Conservation (phyloP, 2,888 invertebrate genomes). For the Eustalomyia histrio region DNA sequence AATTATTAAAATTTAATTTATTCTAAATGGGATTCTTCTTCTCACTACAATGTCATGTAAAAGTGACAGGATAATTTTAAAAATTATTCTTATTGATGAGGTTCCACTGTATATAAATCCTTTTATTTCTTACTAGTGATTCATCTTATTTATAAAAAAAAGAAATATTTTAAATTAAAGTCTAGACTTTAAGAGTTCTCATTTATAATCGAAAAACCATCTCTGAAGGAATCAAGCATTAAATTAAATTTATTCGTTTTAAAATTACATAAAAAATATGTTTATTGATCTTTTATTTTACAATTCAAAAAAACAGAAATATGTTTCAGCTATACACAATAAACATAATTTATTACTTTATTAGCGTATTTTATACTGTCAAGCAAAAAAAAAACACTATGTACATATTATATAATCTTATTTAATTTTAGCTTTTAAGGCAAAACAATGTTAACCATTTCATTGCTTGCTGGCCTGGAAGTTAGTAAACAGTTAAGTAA, state of each 20-base stretch:
- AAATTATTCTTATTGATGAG: too few relatives aligned
- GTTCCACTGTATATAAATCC: too few relatives aligned
- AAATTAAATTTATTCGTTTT: neutral
- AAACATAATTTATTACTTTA: constrained; percentile 35
- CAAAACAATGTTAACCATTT: neutral
- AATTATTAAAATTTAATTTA: too few relatives aligned
- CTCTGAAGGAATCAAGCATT: too few relatives aligned
- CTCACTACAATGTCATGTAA: too few relatives aligned
- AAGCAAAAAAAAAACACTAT: neutral
- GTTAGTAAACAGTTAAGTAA: constrained; percentile 31
- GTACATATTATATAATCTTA: neutral
- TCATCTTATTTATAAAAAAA: too few relatives aligned
- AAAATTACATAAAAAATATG: neutral
- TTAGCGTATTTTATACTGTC: constrained; percentile 14
- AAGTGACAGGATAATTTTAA: too few relatives aligned
- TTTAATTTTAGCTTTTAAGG: constrained; percentile 26
- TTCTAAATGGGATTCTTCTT: too few relatives aligned
- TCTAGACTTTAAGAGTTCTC: neutral
- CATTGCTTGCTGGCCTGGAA: neutral
- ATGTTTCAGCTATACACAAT: neutral
- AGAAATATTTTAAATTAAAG: neutral
- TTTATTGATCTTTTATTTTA: neutral
- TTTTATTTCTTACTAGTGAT: too few relatives aligned
- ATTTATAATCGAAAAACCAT: too few relatives aligned
- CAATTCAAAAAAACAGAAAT: neutral